A percentile compares a stretch with the other conserved stretches of the same genome.
phyloP scores from a whole-genome alignment of 2,888 invertebrate species.

The Linnaemya tessellans region DNA sequence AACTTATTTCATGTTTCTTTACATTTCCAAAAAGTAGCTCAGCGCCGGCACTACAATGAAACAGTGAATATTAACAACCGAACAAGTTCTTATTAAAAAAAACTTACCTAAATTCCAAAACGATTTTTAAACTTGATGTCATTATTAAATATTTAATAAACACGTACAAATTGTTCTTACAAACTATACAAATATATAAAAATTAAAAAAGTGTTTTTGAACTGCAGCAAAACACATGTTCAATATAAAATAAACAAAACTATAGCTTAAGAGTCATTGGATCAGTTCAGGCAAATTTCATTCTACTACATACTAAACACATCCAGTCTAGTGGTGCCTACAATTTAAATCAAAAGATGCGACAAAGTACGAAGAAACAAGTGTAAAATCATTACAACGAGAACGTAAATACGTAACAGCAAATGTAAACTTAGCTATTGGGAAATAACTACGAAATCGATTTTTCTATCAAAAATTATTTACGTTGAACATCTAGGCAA shows the following conservation, averaged over 20 bases:
- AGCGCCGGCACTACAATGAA: conserved; percentile 90
- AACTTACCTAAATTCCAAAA: conserved; percentile 79
- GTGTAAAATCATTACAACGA: too few relatives aligned
- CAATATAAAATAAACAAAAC: conserved; percentile 16
- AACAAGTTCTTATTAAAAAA: neutral
- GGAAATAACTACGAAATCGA: too few relatives aligned
- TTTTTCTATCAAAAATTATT: too few relatives aligned
- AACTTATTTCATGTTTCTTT: conserved; percentile 87
- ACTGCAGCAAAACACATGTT: conserved; percentile 5
- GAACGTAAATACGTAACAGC: too few relatives aligned
- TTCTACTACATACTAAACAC: too few relatives aligned
- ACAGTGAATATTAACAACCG: neutral
- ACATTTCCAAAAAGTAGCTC: conserved; percentile 94
- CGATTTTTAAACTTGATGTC: conserved; percentile 75
- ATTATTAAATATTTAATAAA: neutral
- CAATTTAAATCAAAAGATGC: too few relatives aligned
- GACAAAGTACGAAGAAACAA: too few relatives aligned
- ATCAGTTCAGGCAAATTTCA: too few relatives aligned
- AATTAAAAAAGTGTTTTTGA: neutral
- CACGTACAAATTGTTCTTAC: neutral
- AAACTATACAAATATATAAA: neutral
- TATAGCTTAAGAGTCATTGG: conserved; percentile 33
- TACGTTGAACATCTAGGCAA: too few relatives aligned
- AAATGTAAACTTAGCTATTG: too few relatives aligned
- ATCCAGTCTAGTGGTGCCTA: too few relatives aligned